Percentiles rank a stretch among this genome's conserved stretches.
phyloP scores from a whole-genome alignment of 92 coral and sea anemone genomes.

The Anthopleura xanthogrammica region DNA sequence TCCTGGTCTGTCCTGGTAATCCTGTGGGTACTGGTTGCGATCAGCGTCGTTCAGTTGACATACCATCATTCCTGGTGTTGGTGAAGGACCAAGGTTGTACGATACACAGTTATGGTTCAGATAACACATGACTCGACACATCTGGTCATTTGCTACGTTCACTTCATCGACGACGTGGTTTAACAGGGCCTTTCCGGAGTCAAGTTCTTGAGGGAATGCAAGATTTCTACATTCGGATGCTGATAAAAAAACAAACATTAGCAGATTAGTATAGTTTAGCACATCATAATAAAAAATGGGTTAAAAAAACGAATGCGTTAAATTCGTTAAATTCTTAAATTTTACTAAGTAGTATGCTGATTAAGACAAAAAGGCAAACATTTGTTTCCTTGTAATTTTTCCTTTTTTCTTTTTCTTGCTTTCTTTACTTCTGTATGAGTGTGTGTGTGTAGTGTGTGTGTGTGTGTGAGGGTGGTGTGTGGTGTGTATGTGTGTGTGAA shows the following conservation, averaged over 20 bases:
- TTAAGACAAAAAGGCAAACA: too few relatives aligned
- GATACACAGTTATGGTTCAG: slow-evolving; percentile 12
- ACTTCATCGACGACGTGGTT: neutral
- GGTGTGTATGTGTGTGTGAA: too few relatives aligned
- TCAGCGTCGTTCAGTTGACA: slow-evolving; percentile 27
- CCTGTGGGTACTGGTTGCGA: slow-evolving; percentile 14
- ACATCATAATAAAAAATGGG: too few relatives aligned
- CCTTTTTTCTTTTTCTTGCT: too few relatives aligned
- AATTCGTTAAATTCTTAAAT: too few relatives aligned
- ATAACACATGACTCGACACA: slow-evolving; percentile 4
- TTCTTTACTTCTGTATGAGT: too few relatives aligned
- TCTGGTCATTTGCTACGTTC: neutral
- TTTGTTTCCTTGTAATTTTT: too few relatives aligned
- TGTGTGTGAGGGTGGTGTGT: too few relatives aligned
- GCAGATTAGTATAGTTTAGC: too few relatives aligned
- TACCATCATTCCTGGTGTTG: slow-evolving; percentile 7
- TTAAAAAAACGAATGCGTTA: too few relatives aligned
- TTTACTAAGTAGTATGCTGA: too few relatives aligned
- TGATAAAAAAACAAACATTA: neutral
- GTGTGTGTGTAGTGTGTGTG: too few relatives aligned
- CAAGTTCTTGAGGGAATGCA: neutral
- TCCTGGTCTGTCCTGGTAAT: slow-evolving; percentile 6
- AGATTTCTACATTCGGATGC: neutral
- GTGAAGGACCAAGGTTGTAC: slow-evolving; percentile 7
- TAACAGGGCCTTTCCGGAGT: neutral